phyloP scores from a whole-genome alignment of 2,888 invertebrate genomes.

The Phyto melanocephala region DNA sequence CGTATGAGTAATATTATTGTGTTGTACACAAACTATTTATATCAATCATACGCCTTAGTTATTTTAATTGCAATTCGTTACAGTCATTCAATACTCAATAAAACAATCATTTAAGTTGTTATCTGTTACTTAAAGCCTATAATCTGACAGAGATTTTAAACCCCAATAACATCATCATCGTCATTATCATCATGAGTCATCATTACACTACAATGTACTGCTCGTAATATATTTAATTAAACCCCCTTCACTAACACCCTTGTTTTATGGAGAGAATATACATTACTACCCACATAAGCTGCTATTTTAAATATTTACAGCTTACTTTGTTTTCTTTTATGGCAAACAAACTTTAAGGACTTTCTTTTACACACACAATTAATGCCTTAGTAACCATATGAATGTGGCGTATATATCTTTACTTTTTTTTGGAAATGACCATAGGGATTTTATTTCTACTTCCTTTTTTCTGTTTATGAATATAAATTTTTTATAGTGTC shows the following conservation, averaged over 20 bases:
- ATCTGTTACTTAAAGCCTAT: background rate
- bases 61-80: conserved; percentile 49
- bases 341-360: too few relatives aligned
- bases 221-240: too few relatives aligned
- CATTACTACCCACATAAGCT: too few relatives aligned
- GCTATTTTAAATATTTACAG: too few relatives aligned
- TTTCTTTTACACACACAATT: too few relatives aligned
- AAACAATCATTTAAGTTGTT: conserved; percentile 18
- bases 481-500: conserved; percentile 13
- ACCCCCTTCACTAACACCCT: too few relatives aligned
- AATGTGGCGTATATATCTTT: background rate
- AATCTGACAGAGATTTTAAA: background rate
- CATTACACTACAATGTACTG: background rate
- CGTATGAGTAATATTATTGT: too few relatives aligned
- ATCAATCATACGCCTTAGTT: conserved; percentile 55
- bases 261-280: too few relatives aligned
- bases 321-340: too few relatives aligned
- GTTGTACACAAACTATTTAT: conserved; percentile 23
- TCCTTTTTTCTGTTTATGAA: background rate
- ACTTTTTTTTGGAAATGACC: background rate
- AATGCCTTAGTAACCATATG: too few relatives aligned
- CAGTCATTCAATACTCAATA: conserved; percentile 42
- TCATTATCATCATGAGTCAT: background rate
- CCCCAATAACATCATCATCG: background rate
- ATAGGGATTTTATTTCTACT: background rate